Percentiles rank a stretch among this genome's conserved stretches.
Conservation (phyloP, 2,888 invertebrate genomes). For the Latrodectus hesperus region DNA sequence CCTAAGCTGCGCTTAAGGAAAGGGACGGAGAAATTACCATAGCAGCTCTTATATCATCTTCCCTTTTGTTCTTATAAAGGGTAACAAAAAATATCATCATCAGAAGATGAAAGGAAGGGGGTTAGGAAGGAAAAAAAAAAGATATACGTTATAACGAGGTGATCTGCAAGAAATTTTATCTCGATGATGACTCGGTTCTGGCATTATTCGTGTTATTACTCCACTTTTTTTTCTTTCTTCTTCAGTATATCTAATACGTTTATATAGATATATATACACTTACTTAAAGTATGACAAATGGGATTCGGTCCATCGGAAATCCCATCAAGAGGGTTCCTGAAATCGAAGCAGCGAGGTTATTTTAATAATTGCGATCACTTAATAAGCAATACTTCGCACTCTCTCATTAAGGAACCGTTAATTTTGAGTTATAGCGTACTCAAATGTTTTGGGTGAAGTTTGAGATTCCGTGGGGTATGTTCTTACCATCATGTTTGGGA, state of each 20-base stretch:
- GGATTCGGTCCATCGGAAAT: slow-evolving; percentile 49
- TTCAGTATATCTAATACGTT: not conserved
- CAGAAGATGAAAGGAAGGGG: slow-evolving; percentile 2
- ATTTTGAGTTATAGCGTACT: slow-evolving; percentile 3
- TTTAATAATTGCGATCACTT: slow-evolving; percentile 41
- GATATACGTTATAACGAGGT: slow-evolving; percentile 53
- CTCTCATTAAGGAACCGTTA: slow-evolving; percentile 20
- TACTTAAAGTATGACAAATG: slow-evolving; percentile 66
- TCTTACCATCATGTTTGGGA: too few relatives aligned
- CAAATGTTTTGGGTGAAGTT: too few relatives aligned
- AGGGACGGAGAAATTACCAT: slow-evolving; percentile 61
- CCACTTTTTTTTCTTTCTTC: slow-evolving; percentile 5
- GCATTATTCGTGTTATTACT: slow-evolving; percentile 46
- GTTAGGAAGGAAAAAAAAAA: slow-evolving; percentile 6
- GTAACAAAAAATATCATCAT: slow-evolving; percentile 57
- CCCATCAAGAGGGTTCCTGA: slow-evolving; percentile 37
- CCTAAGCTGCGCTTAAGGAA: not conserved
- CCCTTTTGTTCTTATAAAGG: slow-evolving; percentile 62
- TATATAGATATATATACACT: slow-evolving; percentile 44
- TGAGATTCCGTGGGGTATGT: too few relatives aligned
- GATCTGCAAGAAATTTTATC: slow-evolving; percentile 58
- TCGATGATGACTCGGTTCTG: slow-evolving; percentile 27
- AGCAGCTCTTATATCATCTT: slow-evolving; percentile 57
- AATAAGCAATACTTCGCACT: slow-evolving; percentile 16
- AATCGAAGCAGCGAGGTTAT: slow-evolving; percentile 10